Conservation (phyloP, 2,797 vertebrate genomes). For the Mus spretus region DNA sequence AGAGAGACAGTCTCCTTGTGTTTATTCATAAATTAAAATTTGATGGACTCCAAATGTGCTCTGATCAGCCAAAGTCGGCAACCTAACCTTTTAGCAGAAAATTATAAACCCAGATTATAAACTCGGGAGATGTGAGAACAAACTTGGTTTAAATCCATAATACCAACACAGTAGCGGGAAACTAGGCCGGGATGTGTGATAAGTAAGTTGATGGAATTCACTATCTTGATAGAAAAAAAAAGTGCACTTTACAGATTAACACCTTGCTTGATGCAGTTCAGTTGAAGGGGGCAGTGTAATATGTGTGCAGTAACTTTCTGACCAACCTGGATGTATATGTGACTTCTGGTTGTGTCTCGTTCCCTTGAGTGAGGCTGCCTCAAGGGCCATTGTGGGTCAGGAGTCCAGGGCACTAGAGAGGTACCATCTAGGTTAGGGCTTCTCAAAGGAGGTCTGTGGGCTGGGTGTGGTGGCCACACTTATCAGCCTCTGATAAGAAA, state of each 20-base stretch:
- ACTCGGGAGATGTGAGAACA: slow-evolving; percentile 68
- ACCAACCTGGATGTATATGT: not conserved
- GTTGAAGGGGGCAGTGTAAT: slow-evolving; percentile 17
- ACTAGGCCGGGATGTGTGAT: slow-evolving; percentile 59
- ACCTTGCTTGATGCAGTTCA: slow-evolving; percentile 51
- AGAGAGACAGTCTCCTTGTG: slow-evolving; percentile 74
- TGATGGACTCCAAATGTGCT: slow-evolving; percentile 80
- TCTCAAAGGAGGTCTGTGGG: too few relatives aligned
- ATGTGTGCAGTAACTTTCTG: not conserved
- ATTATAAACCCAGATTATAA: slow-evolving; percentile 72
- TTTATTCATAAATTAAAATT: slow-evolving; percentile 82
- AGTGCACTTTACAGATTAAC: slow-evolving; percentile 56
- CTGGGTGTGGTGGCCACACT: not conserved
- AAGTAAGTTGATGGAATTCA: slow-evolving; percentile 77
- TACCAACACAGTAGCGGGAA: slow-evolving; percentile 63
- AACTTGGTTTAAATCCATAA: slow-evolving; percentile 71
- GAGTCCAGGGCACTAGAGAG: not conserved
- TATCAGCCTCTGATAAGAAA: not conserved
- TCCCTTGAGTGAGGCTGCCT: not conserved
- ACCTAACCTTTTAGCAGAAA: slow-evolving; percentile 77
- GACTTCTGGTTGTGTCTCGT: not conserved
- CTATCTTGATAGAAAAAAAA: slow-evolving; percentile 46
- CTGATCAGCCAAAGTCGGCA: slow-evolving; percentile 64
- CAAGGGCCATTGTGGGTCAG: not conserved
- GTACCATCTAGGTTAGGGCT: fast-evolving